Percentiles rank a stretch among this genome's conserved stretches.
Evolutionary conservation across 2,888 invertebrate genomes (phyloP).

Genomic region (Agriopis aurantiaria): DNA sequence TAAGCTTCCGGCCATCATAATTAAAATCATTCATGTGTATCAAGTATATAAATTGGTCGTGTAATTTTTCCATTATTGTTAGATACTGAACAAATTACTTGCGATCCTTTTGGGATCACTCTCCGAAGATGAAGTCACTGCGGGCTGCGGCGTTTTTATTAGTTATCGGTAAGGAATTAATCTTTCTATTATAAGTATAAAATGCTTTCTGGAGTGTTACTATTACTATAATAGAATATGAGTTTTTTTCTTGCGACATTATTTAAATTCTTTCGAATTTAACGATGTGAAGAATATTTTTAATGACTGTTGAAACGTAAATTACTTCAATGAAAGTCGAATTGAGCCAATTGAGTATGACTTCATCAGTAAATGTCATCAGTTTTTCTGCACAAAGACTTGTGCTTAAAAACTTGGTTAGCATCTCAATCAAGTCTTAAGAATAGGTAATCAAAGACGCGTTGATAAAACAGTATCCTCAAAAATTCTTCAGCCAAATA

Average conservation of each 20-base stretch:
- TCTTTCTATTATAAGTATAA: background rate
- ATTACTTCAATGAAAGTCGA: no score
- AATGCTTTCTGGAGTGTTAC: background rate
- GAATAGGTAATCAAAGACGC: no score
- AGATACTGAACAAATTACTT: constrained; percentile 46
- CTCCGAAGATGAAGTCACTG: constrained; percentile 55
- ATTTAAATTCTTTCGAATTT: background rate
- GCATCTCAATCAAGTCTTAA: no score
- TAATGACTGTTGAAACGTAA: no score
- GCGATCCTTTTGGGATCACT: constrained; percentile 61
- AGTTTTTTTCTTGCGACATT: background rate
- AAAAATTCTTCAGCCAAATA: no score
- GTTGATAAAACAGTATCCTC: no score
- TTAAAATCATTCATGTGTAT: constrained; percentile 52
- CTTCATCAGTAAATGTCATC: no score
- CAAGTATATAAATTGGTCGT: constrained; percentile 55
- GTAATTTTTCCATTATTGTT: constrained; percentile 54
- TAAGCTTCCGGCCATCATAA: constrained; percentile 13
- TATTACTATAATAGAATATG: background rate
- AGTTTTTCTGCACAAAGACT: no score
- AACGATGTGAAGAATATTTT: no score
- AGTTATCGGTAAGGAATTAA: constrained; percentile 58
- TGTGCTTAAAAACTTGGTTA: no score
- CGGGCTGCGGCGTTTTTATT: constrained; percentile 49
- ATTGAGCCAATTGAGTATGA: no score